Evolutionary conservation across 2,888 invertebrate genomes (phyloP).

Genomic region (Muschampia plurimacula): DNA sequence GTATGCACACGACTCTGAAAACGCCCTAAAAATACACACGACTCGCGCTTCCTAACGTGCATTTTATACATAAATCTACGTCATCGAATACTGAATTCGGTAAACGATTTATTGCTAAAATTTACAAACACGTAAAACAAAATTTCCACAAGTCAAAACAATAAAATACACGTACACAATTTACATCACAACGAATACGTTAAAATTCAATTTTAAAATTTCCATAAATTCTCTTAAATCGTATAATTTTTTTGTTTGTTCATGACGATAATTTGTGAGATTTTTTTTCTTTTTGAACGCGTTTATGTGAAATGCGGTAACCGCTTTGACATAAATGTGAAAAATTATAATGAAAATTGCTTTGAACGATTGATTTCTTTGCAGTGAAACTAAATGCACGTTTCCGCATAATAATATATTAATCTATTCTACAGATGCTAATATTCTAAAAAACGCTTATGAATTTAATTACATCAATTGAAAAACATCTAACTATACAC

Average conservation of each 20-base stretch:
- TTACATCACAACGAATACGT: constrained; percentile 33
- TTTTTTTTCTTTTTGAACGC: constrained; percentile 1
- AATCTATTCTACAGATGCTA: constrained; percentile 45
- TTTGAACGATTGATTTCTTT: neutral
- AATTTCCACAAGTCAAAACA: neutral
- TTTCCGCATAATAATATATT: constrained; percentile 38
- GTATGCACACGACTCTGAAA: neutral
- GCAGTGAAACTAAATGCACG: constrained; percentile 54
- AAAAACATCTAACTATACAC: constrained; percentile 50
- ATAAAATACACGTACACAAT: constrained; percentile 29
- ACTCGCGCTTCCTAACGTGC: constrained; percentile 45
- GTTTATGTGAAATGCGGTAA: constrained; percentile 25
- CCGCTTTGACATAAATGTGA: neutral
- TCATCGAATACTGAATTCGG: constrained; percentile 68
- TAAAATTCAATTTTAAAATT: constrained; percentile 26
- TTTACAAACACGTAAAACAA: constrained; percentile 54
- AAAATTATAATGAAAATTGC: constrained; percentile 4
- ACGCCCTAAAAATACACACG: neutral
- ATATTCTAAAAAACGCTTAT: constrained; percentile 52
- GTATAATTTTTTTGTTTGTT: constrained; percentile 40
- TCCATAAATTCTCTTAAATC: constrained; percentile 20
- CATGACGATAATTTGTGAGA: constrained; percentile 33
- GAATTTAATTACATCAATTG: constrained; percentile 58
- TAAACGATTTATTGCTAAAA: constrained; percentile 65
- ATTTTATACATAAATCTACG: constrained; percentile 49